Evolutionary conservation across 2,888 invertebrate genomes (phyloP).

Genomic region (Caenorhabditis sp.): DNA sequence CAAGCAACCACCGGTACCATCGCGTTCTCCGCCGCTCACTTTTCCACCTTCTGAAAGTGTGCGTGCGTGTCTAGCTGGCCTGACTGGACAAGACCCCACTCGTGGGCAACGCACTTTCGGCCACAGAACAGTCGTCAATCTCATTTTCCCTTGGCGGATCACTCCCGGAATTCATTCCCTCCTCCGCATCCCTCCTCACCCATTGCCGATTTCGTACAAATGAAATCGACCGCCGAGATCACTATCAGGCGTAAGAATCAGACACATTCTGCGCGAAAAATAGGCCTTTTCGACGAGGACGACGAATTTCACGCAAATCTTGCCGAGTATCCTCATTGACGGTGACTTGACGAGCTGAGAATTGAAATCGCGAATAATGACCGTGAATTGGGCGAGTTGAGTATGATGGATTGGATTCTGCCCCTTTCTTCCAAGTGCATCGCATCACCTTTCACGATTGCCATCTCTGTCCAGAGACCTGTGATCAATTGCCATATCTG

Average conservation of each 20-base stretch:
- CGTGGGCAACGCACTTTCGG: conserved; percentile 34
- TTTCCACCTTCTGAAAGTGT: conserved; percentile 25
- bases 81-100: not conserved
- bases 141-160: conserved; percentile 41
- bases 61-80: not conserved
- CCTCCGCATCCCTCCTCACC: conserved; percentile 8
- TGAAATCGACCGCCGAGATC: conserved; percentile 48
- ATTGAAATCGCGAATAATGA: conserved; percentile 22
- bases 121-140: conserved; percentile 47
- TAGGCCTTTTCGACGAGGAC: conserved; percentile 37
- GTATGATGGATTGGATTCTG: conserved; percentile 37
- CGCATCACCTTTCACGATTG: conserved; percentile 22
- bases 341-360: conserved; percentile 11
- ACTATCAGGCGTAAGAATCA: conserved; percentile 57
- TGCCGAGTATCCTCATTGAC: too few relatives aligned
- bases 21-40: not conserved
- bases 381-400: conserved; percentile 31
- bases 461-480: conserved; percentile 30
- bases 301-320: conserved; percentile 37
- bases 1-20: not conserved
- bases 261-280: conserved; percentile 55
- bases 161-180: conserved; percentile 43
- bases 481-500: conserved; percentile 26
- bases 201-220: conserved; percentile 52
- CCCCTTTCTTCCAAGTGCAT: conserved; percentile 21